Conservation (phyloP, 2,797 vertebrate genomes). For the Characodon lateralis region DNA sequence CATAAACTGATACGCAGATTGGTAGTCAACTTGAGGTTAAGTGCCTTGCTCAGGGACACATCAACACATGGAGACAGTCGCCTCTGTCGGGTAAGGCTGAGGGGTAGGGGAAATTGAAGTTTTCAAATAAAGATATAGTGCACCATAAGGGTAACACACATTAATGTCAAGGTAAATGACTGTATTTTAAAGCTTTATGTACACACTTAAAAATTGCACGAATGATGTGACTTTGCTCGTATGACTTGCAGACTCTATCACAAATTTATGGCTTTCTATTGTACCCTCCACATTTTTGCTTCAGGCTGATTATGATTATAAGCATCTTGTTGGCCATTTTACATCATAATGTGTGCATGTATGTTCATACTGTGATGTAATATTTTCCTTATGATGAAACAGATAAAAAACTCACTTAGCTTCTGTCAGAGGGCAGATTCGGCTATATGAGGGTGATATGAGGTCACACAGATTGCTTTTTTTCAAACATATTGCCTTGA, state of each 20-base stretch:
- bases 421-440: constrained; percentile 34
- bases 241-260: constrained; percentile 33
- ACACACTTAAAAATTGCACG: neutral
- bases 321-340: constrained; percentile 43
- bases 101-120: too few relatives aligned
- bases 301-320: constrained; percentile 38
- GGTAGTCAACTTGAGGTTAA: too few relatives aligned
- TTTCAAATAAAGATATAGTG: neutral
- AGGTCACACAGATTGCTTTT: constrained; percentile 51
- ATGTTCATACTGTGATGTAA: constrained; percentile 61
- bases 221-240: constrained; percentile 20
- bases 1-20: too few relatives aligned
- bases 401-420: constrained; percentile 32
- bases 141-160: too few relatives aligned
- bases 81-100: too few relatives aligned
- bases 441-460: constrained; percentile 21
- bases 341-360: constrained; percentile 55
- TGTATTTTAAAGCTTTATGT: neutral
- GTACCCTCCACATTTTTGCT: constrained; percentile 31
- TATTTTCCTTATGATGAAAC: constrained; percentile 42
- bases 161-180: neutral
- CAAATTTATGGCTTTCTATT: constrained; percentile 50
- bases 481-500: constrained; percentile 7
- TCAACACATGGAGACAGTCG: too few relatives aligned
- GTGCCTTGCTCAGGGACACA: too few relatives aligned